A percentile compares a stretch with the other conserved stretches of the same genome.
phyloP scores from a whole-genome alignment of 2,888 invertebrate species.

The Brachyptera risi region DNA sequence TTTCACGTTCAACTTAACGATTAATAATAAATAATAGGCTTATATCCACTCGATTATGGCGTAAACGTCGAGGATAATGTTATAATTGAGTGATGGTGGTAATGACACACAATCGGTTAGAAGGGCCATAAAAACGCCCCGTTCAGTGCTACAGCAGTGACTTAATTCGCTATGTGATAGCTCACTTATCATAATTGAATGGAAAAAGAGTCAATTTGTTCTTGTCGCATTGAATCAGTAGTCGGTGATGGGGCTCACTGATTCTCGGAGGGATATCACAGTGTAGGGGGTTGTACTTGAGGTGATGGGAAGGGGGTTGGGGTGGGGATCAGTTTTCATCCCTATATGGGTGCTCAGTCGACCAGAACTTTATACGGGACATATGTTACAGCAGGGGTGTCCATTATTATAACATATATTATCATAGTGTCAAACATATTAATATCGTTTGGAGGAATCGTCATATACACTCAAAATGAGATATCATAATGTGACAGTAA shows the following conservation, averaged over 20 bases:
- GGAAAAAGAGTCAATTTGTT: slow-evolving; percentile 29
- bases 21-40: slow-evolving; percentile 4
- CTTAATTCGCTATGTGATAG: slow-evolving; percentile 19
- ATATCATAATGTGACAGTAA: too few species aligned
- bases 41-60: background rate
- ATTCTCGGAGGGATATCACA: background rate
- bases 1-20: background rate
- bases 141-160: background rate
- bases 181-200: slow-evolving; percentile 20
- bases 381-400: slow-evolving; percentile 16
- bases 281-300: slow-evolving; percentile 3
- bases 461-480: too few species aligned
- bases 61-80: background rate
- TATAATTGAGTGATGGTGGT: slow-evolving; percentile 12
- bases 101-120: background rate
- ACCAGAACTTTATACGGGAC: background rate
- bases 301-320: too few species aligned
- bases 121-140: slow-evolving; percentile 6
- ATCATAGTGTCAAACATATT: too few species aligned
- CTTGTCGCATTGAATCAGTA: slow-evolving; percentile 24
- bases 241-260: slow-evolving; percentile 6
- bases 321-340: background rate
- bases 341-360: background rate
- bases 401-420: too few species aligned
- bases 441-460: too few species aligned